These are phyloP conservation scores for Rhodinocichla rosea DNA, from an alignment of 2,113 vertebrate genomes.

Conservation along the genomic window DNA sequence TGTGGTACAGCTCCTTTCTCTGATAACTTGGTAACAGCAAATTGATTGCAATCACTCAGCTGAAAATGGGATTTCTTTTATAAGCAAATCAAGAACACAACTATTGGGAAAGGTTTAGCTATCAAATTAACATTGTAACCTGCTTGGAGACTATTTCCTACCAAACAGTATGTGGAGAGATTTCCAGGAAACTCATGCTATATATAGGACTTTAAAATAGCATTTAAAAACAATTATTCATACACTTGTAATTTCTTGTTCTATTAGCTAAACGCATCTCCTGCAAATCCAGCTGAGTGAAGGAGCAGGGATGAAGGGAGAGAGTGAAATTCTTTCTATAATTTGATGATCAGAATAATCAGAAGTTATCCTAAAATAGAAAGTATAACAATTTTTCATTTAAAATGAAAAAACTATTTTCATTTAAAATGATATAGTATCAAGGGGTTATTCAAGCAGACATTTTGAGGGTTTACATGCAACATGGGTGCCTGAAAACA, in stretches of 20 bases:
- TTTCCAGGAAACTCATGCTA: constrained; percentile 50
- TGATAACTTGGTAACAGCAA: background rate
- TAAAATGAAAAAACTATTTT: background rate
- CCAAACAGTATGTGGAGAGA: background rate
- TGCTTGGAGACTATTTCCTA: constrained; percentile 40
- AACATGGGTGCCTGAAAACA: background rate
- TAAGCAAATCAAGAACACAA: background rate
- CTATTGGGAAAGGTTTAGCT: constrained; percentile 7
- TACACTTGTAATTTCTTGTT: background rate
- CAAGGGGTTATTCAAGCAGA: background rate
- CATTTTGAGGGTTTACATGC: background rate
- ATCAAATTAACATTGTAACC: constrained; percentile 40
- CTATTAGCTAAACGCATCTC: constrained; percentile 15
- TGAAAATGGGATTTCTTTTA: constrained; percentile 25
- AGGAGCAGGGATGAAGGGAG: background rate
- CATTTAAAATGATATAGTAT: background rate
- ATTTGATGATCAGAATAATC: background rate
- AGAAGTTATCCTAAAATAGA: background rate
- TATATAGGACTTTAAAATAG: constrained; percentile 19
- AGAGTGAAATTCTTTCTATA: background rate
- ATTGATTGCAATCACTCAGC: constrained; percentile 35
- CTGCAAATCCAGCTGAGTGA: background rate
- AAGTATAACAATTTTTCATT: background rate
- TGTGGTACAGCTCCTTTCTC: background rate
- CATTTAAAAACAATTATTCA: constrained; percentile 28